Percentiles rank a stretch among this genome's conserved stretches.
Conservation (phyloP, 2,797 vertebrate genomes). For the Lepilemur ruficaudatus region DNA sequence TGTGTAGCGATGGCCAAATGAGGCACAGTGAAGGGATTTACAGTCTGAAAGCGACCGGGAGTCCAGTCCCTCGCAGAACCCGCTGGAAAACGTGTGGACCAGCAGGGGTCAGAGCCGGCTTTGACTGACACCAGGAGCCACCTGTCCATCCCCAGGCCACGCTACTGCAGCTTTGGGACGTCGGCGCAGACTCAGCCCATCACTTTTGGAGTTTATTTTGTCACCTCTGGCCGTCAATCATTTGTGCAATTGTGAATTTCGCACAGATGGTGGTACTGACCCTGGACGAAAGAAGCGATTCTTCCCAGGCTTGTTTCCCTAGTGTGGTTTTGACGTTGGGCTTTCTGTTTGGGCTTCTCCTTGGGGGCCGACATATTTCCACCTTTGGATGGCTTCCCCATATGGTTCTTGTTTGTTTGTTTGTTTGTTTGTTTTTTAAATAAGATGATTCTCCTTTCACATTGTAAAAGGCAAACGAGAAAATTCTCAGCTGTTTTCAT, state of each 20-base stretch:
- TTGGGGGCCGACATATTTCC: background rate
- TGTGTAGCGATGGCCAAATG: too few species aligned
- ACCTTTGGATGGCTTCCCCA: background rate
- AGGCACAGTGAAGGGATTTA: rapidly evolving
- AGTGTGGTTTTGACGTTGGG: background rate
- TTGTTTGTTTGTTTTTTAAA: background rate
- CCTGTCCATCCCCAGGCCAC: rapidly evolving
- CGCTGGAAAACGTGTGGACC: background rate
- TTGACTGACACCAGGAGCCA: background rate
- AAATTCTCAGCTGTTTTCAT: background rate
- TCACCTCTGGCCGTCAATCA: background rate
- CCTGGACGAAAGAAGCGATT: background rate
- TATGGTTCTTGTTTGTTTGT: background rate
- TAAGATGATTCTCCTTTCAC: background rate
- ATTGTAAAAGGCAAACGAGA: background rate
- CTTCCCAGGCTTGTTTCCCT: background rate
- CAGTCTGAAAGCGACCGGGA: too few species aligned
- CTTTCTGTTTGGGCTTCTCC: background rate
- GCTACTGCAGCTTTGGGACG: rapidly evolving
- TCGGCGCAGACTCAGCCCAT: too few species aligned
- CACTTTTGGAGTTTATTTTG: background rate
- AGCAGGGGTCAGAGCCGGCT: background rate
- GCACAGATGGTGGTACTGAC: background rate
- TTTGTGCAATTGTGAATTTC: background rate
- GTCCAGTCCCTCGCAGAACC: background rate